Conservation (phyloP, 1,140 invertebrate genomes). For the Polypedilum vanderplanki region DNA sequence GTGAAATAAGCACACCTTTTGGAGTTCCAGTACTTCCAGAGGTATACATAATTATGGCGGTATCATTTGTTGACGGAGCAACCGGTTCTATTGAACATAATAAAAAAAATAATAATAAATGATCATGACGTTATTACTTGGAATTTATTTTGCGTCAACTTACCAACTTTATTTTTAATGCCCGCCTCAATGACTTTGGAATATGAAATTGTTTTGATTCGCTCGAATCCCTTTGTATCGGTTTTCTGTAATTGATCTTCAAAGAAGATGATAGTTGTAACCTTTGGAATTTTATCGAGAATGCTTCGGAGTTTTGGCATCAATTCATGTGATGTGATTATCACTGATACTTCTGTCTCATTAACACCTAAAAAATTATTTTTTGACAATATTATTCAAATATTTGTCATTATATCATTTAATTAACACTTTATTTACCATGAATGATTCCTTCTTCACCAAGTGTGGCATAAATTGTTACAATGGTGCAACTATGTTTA, state of each 20-base stretch:
- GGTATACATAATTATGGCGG: conserved; percentile 94
- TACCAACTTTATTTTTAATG: conserved; percentile 42
- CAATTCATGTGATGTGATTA: conserved; percentile 84
- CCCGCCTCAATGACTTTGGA: conserved; percentile 49
- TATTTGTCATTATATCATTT: no score
- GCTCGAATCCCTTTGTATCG: conserved; percentile 60
- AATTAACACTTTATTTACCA: conserved; percentile 42
- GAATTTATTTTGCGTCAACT: conserved; percentile 28
- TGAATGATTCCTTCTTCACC: conserved; percentile 94
- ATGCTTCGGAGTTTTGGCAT: conserved; percentile 82
- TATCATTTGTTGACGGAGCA: conserved; percentile 62
- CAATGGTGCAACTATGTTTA: conserved; percentile 86
- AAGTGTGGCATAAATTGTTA: conserved; percentile 94
- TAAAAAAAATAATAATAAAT: conserved; percentile 28
- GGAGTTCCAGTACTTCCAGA: conserved; percentile 89
- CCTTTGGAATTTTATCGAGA: conserved; percentile 56
- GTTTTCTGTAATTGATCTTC: conserved; percentile 73
- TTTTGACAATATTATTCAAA: no score
- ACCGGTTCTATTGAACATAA: conserved; percentile 40
- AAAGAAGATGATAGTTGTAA: conserved; percentile 83
- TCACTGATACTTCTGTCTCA: conserved; percentile 87
- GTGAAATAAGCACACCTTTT: conserved; percentile 79
- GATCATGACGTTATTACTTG: not conserved
- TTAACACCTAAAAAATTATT: conserved; percentile 66
- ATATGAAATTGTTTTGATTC: conserved; percentile 59